phyloP scores from a whole-genome alignment of 2,888 invertebrate species.

The Ophion obscuratus region DNA sequence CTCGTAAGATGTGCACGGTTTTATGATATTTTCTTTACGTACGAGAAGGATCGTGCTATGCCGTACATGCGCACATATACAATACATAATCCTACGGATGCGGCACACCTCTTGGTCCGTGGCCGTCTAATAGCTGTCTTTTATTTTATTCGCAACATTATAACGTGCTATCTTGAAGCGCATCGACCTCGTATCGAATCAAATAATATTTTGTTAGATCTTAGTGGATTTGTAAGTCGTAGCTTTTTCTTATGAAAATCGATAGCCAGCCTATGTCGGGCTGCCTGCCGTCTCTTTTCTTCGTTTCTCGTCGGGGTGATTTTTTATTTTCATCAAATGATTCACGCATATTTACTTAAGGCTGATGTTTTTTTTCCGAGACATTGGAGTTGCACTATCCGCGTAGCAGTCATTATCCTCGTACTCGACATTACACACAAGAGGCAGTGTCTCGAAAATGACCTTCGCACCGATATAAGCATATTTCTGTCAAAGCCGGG shows the following conservation, averaged over 20 bases:
- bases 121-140: too few species aligned
- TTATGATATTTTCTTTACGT: conserved; percentile 27
- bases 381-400: not conserved
- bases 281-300: too few species aligned
- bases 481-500: too few species aligned
- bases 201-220: not conserved
- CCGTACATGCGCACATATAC: not conserved
- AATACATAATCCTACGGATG: not conserved
- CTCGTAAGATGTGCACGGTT: conserved; percentile 17
- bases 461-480: too few species aligned
- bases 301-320: not conserved
- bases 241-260: not conserved
- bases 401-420: not conserved
- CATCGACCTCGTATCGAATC: not conserved
- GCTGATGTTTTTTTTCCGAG: not conserved
- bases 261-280: not conserved
- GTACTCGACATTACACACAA: not conserved
- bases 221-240: too few species aligned
- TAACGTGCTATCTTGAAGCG: too few species aligned
- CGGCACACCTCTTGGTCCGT: not conserved
- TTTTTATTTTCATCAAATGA: not conserved
- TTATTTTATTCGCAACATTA: too few species aligned
- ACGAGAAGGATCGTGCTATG: conserved; percentile 6
- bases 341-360: too few species aligned
- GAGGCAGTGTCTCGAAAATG: too few species aligned